These are phyloP conservation scores for Matsumyia berberina DNA, from an alignment of 2,888 invertebrate genomes.

Conservation along the genomic window DNA sequence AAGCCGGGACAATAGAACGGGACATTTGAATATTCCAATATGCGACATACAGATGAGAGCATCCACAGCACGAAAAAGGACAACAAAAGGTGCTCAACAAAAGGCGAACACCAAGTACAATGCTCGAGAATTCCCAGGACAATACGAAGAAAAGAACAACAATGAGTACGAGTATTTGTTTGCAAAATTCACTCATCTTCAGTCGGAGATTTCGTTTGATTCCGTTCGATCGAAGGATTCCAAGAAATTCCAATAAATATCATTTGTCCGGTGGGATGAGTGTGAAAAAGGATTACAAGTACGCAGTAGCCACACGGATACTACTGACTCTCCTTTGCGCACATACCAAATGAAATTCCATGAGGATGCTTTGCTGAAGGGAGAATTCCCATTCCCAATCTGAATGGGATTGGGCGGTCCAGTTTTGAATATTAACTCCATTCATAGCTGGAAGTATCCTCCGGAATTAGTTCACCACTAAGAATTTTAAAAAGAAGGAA, in stretches of 20 bases:
- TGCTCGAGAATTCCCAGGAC: constrained; percentile 46
- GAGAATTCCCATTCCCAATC: neutral
- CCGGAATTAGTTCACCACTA: neutral
- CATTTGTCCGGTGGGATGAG: constrained; percentile 43
- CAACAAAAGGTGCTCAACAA: constrained; percentile 59
- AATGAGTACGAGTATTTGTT: constrained; percentile 41
- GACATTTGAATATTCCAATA: constrained; percentile 74
- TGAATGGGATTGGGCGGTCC: neutral
- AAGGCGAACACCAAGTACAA: constrained; percentile 54
- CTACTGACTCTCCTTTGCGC: constrained; percentile 8
- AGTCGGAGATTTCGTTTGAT: constrained; percentile 29
- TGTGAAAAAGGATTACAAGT: constrained; percentile 50
- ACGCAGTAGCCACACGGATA: neutral
- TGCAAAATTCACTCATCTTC: constrained; percentile 56
- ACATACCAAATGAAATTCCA: neutral
- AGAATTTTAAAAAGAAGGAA: neutral
- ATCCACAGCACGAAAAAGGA: constrained; percentile 52
- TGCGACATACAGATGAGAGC: constrained; percentile 33
- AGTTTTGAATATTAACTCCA: constrained; percentile 11
- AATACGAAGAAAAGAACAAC: constrained; percentile 41
- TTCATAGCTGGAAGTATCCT: neutral
- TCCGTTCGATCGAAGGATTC: constrained; percentile 31
- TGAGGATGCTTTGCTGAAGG: constrained; percentile 3
- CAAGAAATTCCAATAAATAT: constrained; percentile 62
- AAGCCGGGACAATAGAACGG: constrained; percentile 39